Evolutionary conservation across 1,140 invertebrate species (phyloP).

Genomic region (Tribolium madens): DNA sequence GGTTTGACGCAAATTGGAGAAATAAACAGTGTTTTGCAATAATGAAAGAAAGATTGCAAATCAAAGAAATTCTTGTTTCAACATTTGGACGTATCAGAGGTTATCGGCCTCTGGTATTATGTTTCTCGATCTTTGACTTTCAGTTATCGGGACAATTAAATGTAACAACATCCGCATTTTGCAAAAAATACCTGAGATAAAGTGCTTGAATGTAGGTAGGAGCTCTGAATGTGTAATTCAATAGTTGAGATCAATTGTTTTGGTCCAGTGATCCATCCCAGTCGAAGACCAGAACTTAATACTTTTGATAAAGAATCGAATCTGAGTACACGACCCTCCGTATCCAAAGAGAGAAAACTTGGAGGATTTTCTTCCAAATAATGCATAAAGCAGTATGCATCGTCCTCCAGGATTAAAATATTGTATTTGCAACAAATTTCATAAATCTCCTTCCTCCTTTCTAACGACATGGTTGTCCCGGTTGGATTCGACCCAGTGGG

Average conservation of each 20-base stretch:
- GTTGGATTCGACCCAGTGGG: conserved; percentile 78
- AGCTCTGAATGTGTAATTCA: conserved; percentile 79
- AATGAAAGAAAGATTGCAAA: too few species aligned
- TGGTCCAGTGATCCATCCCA: conserved; percentile 80
- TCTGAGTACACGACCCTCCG: conserved; percentile 80
- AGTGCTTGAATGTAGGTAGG: conserved; percentile 79
- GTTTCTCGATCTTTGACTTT: conserved; percentile 1
- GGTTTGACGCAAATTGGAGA: not conserved
- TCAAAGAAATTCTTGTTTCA: conserved; percentile 15
- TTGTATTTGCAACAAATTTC: conserved; percentile 80
- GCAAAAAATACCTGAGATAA: conserved; percentile 72
- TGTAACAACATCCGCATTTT: conserved; percentile 1
- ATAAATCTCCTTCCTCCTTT: conserved; percentile 79
- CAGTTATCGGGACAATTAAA: not conserved
- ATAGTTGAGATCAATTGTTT: conserved; percentile 72
- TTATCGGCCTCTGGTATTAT: not conserved
- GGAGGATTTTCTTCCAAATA: conserved; percentile 73
- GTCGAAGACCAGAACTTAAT: conserved; percentile 77
- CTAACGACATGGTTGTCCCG: conserved; percentile 74
- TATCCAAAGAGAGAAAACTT: conserved; percentile 81
- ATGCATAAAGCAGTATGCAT: conserved; percentile 84
- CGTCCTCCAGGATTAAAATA: conserved; percentile 84
- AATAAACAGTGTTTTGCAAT: conserved; percentile 21
- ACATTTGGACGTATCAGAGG: conserved; percentile 15
- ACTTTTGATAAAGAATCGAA: conserved; percentile 87